Base-by-base conservation (phyloP, 2,113 vertebrate species). In the Mus pahari region DNA sequence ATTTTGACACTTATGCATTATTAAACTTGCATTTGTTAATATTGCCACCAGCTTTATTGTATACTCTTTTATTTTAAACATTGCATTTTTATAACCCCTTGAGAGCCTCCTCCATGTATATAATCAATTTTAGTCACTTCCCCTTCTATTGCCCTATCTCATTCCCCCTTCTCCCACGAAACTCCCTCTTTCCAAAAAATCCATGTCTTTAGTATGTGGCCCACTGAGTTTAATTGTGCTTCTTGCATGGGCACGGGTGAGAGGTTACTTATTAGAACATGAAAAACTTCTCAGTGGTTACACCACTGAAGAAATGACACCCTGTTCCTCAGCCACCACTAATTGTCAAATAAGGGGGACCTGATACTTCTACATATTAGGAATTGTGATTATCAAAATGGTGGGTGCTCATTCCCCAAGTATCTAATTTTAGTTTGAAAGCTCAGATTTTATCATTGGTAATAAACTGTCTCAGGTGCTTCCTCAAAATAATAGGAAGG, bases 351-450 rank as follows among this genome's bases (percentile, higher is more conserved):
- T 19, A 55, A 55, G 53, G 50, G 33, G 33, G 28, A 12, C 3
- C 24, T 60, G 55, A 60, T 90, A 81, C 12, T 7, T 64, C 45
- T 58, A 81, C 10, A 14, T 50, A 19, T 50, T 33, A 68, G n/a
- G 58, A 50, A 81, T 3, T 53, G 28, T 33, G 28, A 33, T 45
- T 58, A 66, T 93, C 50, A 53, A 20, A 70, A 42, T n/a, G 84
- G 16, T 7, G 24, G 36, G 53, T n/a, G 26, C 10, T 19, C 24
- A 4, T 77, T 71, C 83, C 75, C 14, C 70, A 73, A 89, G 42
- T 71, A 87, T 82, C 50, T 77, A 70, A 64, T 53, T 93, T 91
- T 88, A 53, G 39, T 45, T 82, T 91, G n/a, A 86, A 82, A 82
- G 11, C 50, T 90, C 87, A 60, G 39, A 70, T 93, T 93, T 93